Base-by-base conservation (phyloP, 92 coral and sea anemone genomes). In the Porites lobata region DNA sequence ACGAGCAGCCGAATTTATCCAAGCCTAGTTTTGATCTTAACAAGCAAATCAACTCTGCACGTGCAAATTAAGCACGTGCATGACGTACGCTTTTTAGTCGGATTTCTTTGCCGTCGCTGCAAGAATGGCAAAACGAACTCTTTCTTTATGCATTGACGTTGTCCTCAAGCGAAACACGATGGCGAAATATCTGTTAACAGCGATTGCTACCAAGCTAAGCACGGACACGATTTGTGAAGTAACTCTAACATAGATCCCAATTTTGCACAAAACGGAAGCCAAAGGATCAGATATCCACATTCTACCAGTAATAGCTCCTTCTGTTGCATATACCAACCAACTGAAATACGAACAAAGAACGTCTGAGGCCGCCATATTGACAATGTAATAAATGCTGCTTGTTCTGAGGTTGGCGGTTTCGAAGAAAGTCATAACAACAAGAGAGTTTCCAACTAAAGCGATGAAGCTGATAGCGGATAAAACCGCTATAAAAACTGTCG, bases 361-460 rank as follows among this genome's bases (percentile, higher is more conserved):
- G 73, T 68, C 73, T 14, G 73, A 68, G 32, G 15, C 8, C 47
- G 73, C 73, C 73, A 68, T 68, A 43, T 68, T 68, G 73, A 68
- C 73, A 1, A 68, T 68, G 73, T 22, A 68, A 17, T 68, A 68
- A 50, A 22, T 68, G 6, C 43, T 68, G 50, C 73, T 68, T 17
- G 73, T 68, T 43, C 73, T 68, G 9, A 68, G 73, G 50, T 17
- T 68, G 12, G 5, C 43, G 12, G 50, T 68, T 32, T 20, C 22
- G 12, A 68, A 6, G 26, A 68, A 68, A n/a, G 73, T 68, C 8
- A 32, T 43, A 11, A 17, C 24, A 4, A 68, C 73, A 6, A 68
- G 73, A 17, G 22, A 4, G 19, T 68, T 68, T 12, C 73, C 73
- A 11, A 18, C 15, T 11, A 68, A 32, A 7, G 73, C 32, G 20